Evolutionary conservation across 2,888 invertebrate species (phyloP), one percentile per base, ranked within the genome.

Genomic region (Tholera decimalis): DNA sequence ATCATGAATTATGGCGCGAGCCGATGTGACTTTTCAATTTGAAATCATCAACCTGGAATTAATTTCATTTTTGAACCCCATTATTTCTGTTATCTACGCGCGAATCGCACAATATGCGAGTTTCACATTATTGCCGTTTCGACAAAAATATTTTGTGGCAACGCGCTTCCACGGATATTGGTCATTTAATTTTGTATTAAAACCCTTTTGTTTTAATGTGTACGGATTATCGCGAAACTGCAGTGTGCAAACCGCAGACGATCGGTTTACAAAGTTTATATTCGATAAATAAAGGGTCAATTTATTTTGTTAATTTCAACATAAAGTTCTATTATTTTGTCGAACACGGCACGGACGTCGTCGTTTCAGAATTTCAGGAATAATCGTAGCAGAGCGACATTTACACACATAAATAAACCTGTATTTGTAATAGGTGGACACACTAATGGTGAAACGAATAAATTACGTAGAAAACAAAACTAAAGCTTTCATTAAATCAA

Each of bases 1-100:
- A 92, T 91, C 94, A 95, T 96, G 95, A 96, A 92, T 95, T 96
- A 95, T 95, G 92, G 94, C 95, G 89, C 93, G 89, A 92, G 92
- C 95, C 95, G 96, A 94, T 94, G 95, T 95, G 95, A 95, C 95
- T 96, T 96, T 95, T 96, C 96, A 96, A 96, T 95, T 96, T 95
- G 95, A 95, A 95, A 95, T 96, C 96, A 95, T 95, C 95, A 95
- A 95, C 94, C 93, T 95, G 95, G 95, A 95, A 95, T 95, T 95
- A 95, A 95, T 95, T 95, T 93, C 92, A 95, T 95, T 95, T 95
- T 95, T 95, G 94, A 94, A 94, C 94, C 92, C 95, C 94, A 95
- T 95, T 95, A 95, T 95, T 95, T 93, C 94, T 93, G 93, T 92
- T 95, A 95, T 95, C 95, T 93, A 92, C 91, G 88, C 88, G 86